Evolutionary conservation across 2,113 vertebrate species (phyloP), one percentile per base, ranked within the genome.

Genomic region (Lanius collurio): DNA sequence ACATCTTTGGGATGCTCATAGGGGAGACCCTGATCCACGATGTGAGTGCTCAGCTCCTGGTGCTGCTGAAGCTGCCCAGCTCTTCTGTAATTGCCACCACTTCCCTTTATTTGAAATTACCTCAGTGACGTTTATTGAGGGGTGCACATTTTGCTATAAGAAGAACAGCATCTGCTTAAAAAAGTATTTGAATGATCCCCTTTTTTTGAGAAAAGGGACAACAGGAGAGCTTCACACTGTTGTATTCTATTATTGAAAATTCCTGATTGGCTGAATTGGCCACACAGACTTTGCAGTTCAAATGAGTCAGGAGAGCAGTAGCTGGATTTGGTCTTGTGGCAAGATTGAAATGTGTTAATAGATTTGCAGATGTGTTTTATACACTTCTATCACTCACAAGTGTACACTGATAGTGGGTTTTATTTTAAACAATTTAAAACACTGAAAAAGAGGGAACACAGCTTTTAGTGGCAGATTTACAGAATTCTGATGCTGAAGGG

Each of bases 1-100:
- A 99, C 93, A 98, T 99, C 86, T 99, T 99, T 14, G 99, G 99
- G 68, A 99, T 99, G 99, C 97, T 99, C 68, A 99, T 99, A 69
- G 99, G 99, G 92, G 99, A 99, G 97, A 99, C 99, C 0, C 98
- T 99, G 22, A 98, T 99, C 95, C 98, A 98, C 22, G 96, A 98
- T 69, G 99, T 99, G 98, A 98, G 99, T 75, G 57, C 62, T 47
- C 0, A 4, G 5, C 20, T 83, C 56, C 21, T 47, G 49, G 15
- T 33, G 55, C 83, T 53, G 5, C 23, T 23, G 10, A 30, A 76
- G 26, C 46, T 80, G 33, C n/a, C 44, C 53, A 46, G 47, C n/a
- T 69, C 3, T 21, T 47, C 21, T 0, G 0, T 16, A 12, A 52
- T 59, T 59, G 37, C 27, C 4, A 2, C 44, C 22, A 3, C 22